Evolutionary conservation across 2,113 vertebrate species (phyloP).

Genomic region (Alectura lathami): DNA sequence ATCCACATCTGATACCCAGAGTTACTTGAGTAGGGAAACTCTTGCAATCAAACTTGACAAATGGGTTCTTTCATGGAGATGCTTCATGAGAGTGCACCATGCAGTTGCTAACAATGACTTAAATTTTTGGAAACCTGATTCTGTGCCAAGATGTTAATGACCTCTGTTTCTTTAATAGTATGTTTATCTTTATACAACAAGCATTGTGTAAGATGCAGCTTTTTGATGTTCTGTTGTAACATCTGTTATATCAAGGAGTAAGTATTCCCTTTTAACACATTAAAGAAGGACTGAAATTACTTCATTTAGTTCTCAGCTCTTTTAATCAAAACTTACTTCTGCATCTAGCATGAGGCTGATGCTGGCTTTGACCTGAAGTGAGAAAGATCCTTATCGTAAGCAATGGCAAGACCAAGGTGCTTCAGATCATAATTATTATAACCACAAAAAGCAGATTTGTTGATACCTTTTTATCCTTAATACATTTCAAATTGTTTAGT

Average conservation of each 20-base stretch:
- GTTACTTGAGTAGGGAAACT: background rate
- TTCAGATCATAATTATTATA: constrained; percentile 58
- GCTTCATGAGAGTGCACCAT: background rate
- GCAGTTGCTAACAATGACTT: background rate
- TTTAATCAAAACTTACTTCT: constrained; percentile 44
- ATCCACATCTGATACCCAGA: background rate
- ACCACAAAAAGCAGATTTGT: constrained; percentile 48
- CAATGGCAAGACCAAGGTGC: constrained; percentile 33
- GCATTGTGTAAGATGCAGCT: background rate
- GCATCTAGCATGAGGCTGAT: background rate
- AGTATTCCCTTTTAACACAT: background rate
- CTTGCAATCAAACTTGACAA: background rate
- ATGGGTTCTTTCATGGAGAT: background rate
- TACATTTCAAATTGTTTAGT: constrained; percentile 64
- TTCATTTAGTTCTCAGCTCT: constrained; percentile 37
- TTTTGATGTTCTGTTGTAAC: background rate
- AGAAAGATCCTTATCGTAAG: constrained; percentile 1
- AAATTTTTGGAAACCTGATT: background rate
- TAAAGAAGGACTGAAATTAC: background rate
- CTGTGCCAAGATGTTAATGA: background rate
- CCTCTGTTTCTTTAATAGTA: background rate
- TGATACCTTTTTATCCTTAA: constrained; percentile 67
- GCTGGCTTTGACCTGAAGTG: constrained; percentile 14
- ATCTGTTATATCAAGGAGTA: constrained; percentile 22
- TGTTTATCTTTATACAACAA: constrained; percentile 8